Percentiles rank a stretch among this genome's conserved stretches.
These are phyloP conservation scores for Oreocharis arfaki DNA, from an alignment of 2,113 vertebrate species.

Conservation along the genomic window DNA sequence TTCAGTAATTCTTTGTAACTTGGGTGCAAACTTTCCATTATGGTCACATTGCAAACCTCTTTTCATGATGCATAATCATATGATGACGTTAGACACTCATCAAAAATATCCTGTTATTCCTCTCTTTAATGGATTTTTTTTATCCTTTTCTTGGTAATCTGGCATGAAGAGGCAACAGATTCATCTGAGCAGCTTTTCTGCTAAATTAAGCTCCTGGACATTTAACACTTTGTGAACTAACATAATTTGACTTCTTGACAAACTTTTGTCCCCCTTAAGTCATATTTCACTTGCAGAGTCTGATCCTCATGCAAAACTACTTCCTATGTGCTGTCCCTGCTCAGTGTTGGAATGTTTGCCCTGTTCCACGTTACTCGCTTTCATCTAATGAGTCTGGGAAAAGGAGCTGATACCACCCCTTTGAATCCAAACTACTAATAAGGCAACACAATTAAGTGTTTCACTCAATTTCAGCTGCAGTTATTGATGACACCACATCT, in stretches of 20 bases:
- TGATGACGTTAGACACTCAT: background rate
- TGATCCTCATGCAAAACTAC: background rate
- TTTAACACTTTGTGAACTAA: background rate
- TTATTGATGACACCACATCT: background rate
- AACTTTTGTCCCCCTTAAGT: background rate
- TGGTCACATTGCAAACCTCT: background rate
- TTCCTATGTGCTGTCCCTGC: background rate
- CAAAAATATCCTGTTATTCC: background rate
- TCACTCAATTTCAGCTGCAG: background rate
- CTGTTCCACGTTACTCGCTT: background rate
- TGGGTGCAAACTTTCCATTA: background rate
- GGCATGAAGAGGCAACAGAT: background rate
- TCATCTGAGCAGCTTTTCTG: background rate
- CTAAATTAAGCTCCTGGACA: background rate
- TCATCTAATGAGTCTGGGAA: background rate
- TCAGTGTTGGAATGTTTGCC: background rate
- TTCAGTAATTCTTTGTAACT: background rate
- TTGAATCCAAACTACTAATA: background rate
- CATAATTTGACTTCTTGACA: background rate
- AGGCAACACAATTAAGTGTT: background rate
- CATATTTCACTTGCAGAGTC: background rate
- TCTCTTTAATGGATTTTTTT: background rate
- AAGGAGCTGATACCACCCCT: background rate
- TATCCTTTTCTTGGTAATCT: background rate
- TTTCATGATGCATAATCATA: background rate